Evolutionary conservation across 2,113 vertebrate species (phyloP), one percentile per base, ranked within the genome.

Genomic region (Misgurnus anguillicaudatus): DNA sequence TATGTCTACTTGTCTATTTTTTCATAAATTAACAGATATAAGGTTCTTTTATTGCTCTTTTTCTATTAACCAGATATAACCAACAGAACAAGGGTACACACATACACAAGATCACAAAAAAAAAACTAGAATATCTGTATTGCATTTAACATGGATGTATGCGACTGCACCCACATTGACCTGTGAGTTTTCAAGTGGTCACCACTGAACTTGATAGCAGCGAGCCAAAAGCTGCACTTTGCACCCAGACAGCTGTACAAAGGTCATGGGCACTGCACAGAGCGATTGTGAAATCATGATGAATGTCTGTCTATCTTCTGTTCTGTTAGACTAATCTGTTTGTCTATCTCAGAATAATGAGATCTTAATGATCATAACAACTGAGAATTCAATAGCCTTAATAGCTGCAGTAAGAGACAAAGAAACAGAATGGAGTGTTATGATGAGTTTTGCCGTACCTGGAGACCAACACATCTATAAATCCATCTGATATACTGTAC

Each of bases 171-270:
- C 53, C 8, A 17, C 41, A 21, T 13, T 61, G 47, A 13, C 76
- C 64, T 61, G 67, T n/a, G 36, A 7, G 75, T 60, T 66, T 84
- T 80, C 80, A 86, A 82, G 73, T 72, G 71, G 80, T 77, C 83
- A 85, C 71, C 76, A 84, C 86, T 88, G 86, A 90, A 90, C 88
- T 88, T 86, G 85, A 75, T 81, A 82, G 79, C 77, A 84, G 81
- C 89, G 86, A 89, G 87, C 89, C 82, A 89, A 91, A 65, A 85
- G 70, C 60, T 80, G 86, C 91, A 89, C 90, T 90, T 92, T 92
- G 89, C 87, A 85, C 87, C 79, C 81, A 47, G 19, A 84, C 80
- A 75, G 75, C 66, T 61, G 58, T 87, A 86, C 89, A 90, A 92
- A 91, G 90, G 89, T 91, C 81, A 65, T 73, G 78, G 78, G 60